These are phyloP conservation scores for Drosophila pseudoobscura DNA, from an alignment of 1,140 invertebrate genomes.

Conservation along the genomic window DNA sequence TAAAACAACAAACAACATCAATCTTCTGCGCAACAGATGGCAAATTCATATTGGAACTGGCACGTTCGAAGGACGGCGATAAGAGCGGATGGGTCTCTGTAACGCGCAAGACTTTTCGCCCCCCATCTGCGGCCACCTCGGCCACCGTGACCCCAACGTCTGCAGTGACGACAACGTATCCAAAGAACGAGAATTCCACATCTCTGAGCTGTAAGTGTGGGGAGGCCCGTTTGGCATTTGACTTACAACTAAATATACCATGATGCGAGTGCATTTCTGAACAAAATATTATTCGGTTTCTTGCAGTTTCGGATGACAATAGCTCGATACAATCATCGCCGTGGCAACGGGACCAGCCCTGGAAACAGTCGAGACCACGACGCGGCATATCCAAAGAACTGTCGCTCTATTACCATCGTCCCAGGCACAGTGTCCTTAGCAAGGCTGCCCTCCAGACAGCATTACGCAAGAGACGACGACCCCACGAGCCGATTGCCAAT, in stretches of 20 bases:
- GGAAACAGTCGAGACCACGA: conserved; percentile 91
- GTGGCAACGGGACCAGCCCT: conserved; percentile 93
- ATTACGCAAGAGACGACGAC: conserved; percentile 86
- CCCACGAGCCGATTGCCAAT: conserved; percentile 81
- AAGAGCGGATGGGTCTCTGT: conserved; percentile 93
- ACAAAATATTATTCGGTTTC: neutral
- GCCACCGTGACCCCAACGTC: conserved; percentile 85
- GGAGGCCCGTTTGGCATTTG: neutral
- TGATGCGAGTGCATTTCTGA: neutral
- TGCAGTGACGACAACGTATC: conserved; percentile 84
- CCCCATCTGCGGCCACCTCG: conserved; percentile 85
- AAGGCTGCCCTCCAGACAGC: conserved; percentile 77
- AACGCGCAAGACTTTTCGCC: conserved; percentile 93
- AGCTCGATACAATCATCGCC: conserved; percentile 94
- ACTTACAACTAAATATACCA: neutral
- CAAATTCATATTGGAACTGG: conserved; percentile 93
- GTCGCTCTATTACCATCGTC: conserved; percentile 88
- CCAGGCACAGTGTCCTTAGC: conserved; percentile 84
- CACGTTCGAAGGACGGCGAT: conserved; percentile 91
- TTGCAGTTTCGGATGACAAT: conserved; percentile 92
- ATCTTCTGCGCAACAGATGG: conserved; percentile 86
- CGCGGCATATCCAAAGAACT: conserved; percentile 89
- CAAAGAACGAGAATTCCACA: conserved; percentile 80
- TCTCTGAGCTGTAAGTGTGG: conserved; percentile 84
- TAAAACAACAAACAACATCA: neutral